phyloP scores from a whole-genome alignment of 2,797 vertebrate genomes.

The Trachurus trachurus region DNA sequence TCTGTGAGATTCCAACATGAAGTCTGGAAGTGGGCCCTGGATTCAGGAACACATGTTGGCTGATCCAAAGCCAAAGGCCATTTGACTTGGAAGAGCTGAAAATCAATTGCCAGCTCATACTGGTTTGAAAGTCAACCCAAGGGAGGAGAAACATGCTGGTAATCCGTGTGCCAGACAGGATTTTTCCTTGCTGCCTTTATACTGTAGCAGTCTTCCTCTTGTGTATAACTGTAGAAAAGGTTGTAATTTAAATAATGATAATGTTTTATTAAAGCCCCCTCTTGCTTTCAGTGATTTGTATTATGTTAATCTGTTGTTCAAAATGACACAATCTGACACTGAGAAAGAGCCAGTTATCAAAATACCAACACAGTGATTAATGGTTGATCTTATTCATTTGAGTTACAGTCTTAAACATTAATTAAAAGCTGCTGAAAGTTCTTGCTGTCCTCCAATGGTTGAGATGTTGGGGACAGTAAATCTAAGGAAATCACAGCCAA shows the following conservation, averaged over 20 bases:
- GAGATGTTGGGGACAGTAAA: background rate
- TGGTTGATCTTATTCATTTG: background rate
- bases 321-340: background rate
- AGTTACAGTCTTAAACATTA: background rate
- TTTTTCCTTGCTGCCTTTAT: background rate
- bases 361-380: background rate
- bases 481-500: background rate
- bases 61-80: constrained; percentile 13
- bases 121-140: constrained; percentile 6
- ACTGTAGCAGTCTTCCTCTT: background rate
- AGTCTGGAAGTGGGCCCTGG: constrained; percentile 1
- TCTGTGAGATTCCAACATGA: constrained; percentile 15
- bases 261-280: background rate
- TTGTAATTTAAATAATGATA: background rate
- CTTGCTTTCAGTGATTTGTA: background rate
- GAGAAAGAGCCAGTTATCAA: background rate
- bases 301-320: background rate
- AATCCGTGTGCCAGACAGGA: background rate
- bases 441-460: background rate
- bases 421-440: background rate
- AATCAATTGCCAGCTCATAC: constrained; percentile 10
- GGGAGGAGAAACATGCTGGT: background rate
- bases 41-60: constrained; percentile 27
- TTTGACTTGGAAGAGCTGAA: constrained; percentile 19
- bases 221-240: background rate